Evolutionary conservation across 2,888 invertebrate genomes (phyloP).

Genomic region (Tachina lurida): DNA sequence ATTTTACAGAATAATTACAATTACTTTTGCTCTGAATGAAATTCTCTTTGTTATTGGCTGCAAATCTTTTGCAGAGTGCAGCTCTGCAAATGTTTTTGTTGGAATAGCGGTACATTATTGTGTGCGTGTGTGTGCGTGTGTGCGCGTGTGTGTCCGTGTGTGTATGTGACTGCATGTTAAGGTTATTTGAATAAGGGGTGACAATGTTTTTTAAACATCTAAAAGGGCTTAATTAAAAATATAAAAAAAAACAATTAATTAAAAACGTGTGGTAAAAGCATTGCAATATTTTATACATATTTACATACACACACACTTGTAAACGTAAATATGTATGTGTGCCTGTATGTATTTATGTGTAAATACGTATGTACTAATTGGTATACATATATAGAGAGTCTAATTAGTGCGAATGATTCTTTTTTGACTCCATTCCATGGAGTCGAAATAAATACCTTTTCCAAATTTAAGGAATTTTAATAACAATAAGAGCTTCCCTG

Average conservation of each 20-base stretch:
- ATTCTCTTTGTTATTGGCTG: neutral
- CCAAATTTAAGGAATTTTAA: no score
- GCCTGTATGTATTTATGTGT: no score
- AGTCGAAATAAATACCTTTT: no score
- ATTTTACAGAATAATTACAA: neutral
- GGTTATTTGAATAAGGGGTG: conserved; percentile 25
- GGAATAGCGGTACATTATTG: conserved; percentile 31
- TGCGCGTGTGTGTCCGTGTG: neutral
- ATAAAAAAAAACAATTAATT: conserved; percentile 11
- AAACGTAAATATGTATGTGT: no score
- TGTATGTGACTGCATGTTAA: neutral
- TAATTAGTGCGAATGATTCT: no score
- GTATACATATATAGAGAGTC: no score
- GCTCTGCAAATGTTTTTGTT: neutral
- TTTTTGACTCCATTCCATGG: no score
- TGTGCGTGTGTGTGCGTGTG: neutral
- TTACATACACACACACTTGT: no score
- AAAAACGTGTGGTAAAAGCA: conserved; percentile 20
- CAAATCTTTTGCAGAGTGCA: conserved; percentile 9
- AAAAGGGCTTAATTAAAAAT: conserved; percentile 13
- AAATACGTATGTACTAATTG: no score
- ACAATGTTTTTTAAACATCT: conserved; percentile 9
- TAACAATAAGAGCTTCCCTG: no score
- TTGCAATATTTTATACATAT: neutral
- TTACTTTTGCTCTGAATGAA: neutral